phyloP scores from a whole-genome alignment of 2,797 vertebrate genomes.

The Parambassis ranga region DNA sequence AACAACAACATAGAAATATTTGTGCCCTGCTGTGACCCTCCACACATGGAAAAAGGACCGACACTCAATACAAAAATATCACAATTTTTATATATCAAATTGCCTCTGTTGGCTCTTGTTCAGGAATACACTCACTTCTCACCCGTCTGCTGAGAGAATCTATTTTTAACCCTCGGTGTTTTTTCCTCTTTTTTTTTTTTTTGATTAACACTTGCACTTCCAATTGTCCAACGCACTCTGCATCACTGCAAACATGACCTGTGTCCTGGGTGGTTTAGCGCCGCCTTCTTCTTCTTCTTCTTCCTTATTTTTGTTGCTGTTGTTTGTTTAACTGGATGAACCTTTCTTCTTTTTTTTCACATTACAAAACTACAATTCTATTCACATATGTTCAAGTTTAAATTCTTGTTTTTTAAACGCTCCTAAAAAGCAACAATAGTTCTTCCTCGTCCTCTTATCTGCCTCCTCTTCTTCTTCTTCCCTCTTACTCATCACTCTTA shows the following conservation, averaged over 20 bases:
- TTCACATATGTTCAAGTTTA: conserved; percentile 88
- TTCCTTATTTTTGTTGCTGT: not conserved
- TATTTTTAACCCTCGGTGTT: conserved; percentile 57
- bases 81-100: conserved; percentile 92
- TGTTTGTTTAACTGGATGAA: conserved; percentile 46
- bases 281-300: conserved; percentile 51
- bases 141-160: conserved; percentile 67
- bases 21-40: conserved; percentile 84
- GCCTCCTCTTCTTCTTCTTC: conserved; percentile 58
- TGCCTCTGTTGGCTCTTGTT: conserved; percentile 84
- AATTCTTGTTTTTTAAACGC: conserved; percentile 77
- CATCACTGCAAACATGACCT: conserved; percentile 79
- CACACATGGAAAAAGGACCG: conserved; percentile 86
- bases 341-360: conserved; percentile 76
- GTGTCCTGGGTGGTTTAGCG: conserved; percentile 70
- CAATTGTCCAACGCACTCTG: conserved; percentile 84
- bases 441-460: conserved; percentile 72
- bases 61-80: conserved; percentile 96
- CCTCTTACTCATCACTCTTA: conserved; percentile 78
- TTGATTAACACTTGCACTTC: conserved; percentile 80
- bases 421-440: conserved; percentile 80
- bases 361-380: conserved; percentile 88
- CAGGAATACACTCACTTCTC: conserved; percentile 78
- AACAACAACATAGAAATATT: conserved; percentile 77
- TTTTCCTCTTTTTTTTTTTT: conserved; percentile 44